Evolutionary conservation across 2,888 invertebrate species (phyloP), one percentile per base, ranked within the genome.

Genomic region (Allolobophora icterica): DNA sequence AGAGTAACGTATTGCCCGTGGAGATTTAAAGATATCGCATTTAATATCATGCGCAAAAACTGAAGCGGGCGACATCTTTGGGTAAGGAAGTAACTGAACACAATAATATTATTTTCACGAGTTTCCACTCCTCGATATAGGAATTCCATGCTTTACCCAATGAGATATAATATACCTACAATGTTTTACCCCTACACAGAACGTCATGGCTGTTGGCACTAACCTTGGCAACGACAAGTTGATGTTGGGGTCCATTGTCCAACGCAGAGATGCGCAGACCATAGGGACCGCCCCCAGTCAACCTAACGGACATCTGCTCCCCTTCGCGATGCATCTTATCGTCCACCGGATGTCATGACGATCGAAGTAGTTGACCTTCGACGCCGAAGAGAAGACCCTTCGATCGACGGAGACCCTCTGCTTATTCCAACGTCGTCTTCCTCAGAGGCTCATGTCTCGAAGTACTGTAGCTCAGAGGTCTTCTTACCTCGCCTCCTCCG

Each of bases 211-310:
- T 38, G 38, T 42, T 11, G 15, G 42, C 33, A 87, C 87, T 34
- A 19, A 87, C 87, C 87, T 87, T 87, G 2, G 87, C 87, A 87
- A 87, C 87, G 87, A 87, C 24, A 21, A 87, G 87, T 19, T 34
- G 87, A 17, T 35, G 71, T n/a, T 71, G 71, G 0, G n/a, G n/a
- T 71, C 71, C 71, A 71, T n/a, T 71, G 71, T n/a, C 71, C 30
- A n/a, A n/a, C 17, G 71, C 71, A 11, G 8, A 71, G 30, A 71
- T 71, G 17, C 87, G 87, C 6, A 87, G 87, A 0, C 87, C 87
- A 38, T 35, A 87, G 5, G 87, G 87, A 34, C 87, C 87, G 87
- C 87, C 87, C 24, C 87, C 87, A 8, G 35, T 87, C 35, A 87
- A 35, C 24, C 87, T 87, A 30, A 35, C 87, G 6, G 35, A 87